phyloP scores from a whole-genome alignment of 2,113 vertebrate genomes.

The Castor canadensis region DNA sequence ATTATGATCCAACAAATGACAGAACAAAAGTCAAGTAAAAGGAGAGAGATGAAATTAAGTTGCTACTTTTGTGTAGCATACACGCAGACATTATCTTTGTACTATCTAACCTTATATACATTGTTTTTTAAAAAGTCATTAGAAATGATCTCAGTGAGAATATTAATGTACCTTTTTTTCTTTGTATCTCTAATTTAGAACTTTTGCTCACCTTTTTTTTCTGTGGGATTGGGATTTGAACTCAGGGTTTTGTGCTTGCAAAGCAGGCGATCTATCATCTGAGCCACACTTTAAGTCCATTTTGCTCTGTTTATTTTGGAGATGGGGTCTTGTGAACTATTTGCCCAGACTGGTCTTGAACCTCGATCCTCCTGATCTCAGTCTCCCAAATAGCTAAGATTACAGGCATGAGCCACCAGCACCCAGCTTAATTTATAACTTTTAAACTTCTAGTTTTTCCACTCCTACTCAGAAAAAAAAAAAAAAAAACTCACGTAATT shows the following conservation, averaged over 20 bases:
- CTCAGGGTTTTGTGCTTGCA: too few species aligned
- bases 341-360: too few species aligned
- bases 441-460: neutral
- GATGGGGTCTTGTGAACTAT: too few species aligned
- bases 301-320: too few species aligned
- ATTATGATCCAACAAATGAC: neutral
- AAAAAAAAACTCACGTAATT: slow-evolving; percentile 50
- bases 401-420: too few species aligned
- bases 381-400: too few species aligned
- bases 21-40: neutral
- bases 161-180: slow-evolving; percentile 8
- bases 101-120: neutral
- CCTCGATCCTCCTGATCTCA: too few species aligned
- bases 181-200: slow-evolving; percentile 46
- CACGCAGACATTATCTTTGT: neutral
- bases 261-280: too few species aligned
- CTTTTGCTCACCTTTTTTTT: too few species aligned
- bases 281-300: too few species aligned
- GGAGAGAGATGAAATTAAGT: slow-evolving; percentile 13
- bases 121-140: slow-evolving; percentile 11
- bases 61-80: neutral
- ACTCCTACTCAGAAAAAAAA: neutral
- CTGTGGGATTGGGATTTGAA: too few species aligned
- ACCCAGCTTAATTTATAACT: slow-evolving; percentile 50
- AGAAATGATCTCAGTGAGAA: neutral